These are phyloP conservation scores for Calcarius lapponicus DNA, from an alignment of 2,797 vertebrate species.

Conservation along the genomic window DNA sequence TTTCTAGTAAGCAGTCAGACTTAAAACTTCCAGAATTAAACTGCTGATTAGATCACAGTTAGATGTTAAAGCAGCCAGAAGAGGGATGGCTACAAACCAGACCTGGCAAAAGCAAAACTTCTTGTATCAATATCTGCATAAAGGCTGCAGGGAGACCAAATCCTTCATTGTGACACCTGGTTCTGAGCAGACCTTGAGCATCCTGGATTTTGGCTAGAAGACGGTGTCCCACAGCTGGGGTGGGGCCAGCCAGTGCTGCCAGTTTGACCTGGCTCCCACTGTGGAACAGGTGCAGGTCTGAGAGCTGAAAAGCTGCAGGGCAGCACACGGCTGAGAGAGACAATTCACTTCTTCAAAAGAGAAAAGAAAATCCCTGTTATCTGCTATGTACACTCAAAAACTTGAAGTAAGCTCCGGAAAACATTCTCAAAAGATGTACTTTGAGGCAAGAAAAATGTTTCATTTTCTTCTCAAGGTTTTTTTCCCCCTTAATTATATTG, in stretches of 20 bases:
- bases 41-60: neutral
- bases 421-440: neutral
- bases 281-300: neutral
- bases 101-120: neutral
- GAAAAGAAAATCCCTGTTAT: neutral
- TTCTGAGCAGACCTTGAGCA: neutral
- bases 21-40: neutral
- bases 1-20: neutral
- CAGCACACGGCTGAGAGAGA: neutral
- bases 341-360: neutral
- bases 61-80: neutral
- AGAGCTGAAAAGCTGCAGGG: neutral
- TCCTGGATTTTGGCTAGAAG: neutral
- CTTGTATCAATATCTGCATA: neutral
- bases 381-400: neutral
- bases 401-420: neutral
- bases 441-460: neutral
- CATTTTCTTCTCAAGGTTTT: neutral
- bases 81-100: neutral
- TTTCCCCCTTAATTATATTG: neutral
- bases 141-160: neutral
- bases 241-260: neutral
- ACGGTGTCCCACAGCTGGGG: neutral
- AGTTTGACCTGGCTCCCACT: neutral
- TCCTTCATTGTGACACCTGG: neutral